A percentile compares a stretch with the other conserved stretches of the same genome.
Evolutionary conservation across 2,888 invertebrate species (phyloP).

Genomic region (Blastobasis adustella): DNA sequence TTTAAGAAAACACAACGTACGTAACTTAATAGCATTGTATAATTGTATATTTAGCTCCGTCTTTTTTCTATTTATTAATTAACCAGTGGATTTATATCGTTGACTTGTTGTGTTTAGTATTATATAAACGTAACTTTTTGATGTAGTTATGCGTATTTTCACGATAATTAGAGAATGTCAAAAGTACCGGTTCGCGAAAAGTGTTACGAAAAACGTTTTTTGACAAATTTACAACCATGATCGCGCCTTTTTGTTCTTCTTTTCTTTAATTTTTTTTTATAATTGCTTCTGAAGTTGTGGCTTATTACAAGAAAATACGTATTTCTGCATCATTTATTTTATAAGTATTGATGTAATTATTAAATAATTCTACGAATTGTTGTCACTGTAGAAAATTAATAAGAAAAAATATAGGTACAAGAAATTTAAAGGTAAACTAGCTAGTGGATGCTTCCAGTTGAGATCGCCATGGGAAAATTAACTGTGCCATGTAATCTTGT

Average conservation of each 20-base stretch:
- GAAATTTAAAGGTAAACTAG: constrained; percentile 14
- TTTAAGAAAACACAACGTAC: too few species aligned
- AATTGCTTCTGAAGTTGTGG: too few species aligned
- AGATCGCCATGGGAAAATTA: constrained; percentile 20
- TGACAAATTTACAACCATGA: too few species aligned
- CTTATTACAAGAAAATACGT: constrained; percentile 1
- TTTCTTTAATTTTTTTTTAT: too few species aligned
- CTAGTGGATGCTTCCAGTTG: constrained; percentile 13
- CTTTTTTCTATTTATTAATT: neutral
- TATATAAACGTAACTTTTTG: constrained; percentile 12
- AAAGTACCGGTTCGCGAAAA: too few species aligned
- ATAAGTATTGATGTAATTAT: constrained; percentile 40
- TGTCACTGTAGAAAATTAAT: constrained; percentile 27
- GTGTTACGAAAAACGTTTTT: too few species aligned
- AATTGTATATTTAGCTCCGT: too few species aligned
- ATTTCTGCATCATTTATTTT: constrained; percentile 17
- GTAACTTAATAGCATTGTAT: too few species aligned
- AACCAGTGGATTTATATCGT: constrained; percentile 20
- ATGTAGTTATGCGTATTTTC: constrained; percentile 7
- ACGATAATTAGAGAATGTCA: too few species aligned
- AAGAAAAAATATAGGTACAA: constrained; percentile 6
- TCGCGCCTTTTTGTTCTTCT: too few species aligned
- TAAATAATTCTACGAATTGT: constrained; percentile 53
- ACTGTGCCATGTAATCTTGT: constrained; percentile 23
- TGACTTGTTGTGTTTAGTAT: constrained; percentile 34